Conservation (phyloP, 2,113 vertebrate species). For the Charadrius vociferus region DNA sequence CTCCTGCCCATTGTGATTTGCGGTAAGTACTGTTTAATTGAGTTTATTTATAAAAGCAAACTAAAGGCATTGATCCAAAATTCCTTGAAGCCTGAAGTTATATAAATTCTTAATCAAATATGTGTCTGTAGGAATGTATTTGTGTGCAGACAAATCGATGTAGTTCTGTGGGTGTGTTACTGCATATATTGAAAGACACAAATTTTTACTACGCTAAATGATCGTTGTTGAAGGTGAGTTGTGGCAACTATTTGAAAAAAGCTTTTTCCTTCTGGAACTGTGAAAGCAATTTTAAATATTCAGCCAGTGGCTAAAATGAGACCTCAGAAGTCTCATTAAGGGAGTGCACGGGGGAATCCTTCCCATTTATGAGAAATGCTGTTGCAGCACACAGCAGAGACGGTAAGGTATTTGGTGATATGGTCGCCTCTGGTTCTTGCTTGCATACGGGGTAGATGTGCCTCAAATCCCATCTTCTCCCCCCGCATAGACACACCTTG, state of each 20-base stretch:
- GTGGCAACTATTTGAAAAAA: background rate
- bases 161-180: background rate
- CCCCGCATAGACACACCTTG: background rate
- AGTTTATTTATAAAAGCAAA: conserved; percentile 44
- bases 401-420: rapidly evolving
- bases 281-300: background rate
- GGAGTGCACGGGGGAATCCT: background rate
- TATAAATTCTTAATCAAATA: conserved; percentile 52
- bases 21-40: conserved; percentile 25
- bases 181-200: background rate
- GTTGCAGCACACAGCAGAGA: background rate
- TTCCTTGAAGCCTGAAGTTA: conserved; percentile 14
- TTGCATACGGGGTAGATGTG: background rate
- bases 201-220: background rate
- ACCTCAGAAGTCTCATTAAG: background rate
- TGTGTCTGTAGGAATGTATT: background rate
- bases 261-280: background rate
- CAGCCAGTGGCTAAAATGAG: background rate
- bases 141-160: background rate
- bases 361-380: background rate
- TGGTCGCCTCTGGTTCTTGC: rapidly evolving
- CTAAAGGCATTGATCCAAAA: conserved; percentile 37
- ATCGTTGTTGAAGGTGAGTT: background rate
- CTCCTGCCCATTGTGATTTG: background rate
- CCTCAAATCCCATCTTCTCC: background rate